Evolutionary conservation across 2,888 invertebrate genomes (phyloP).

Genomic region (Diloba caeruleocephala): DNA sequence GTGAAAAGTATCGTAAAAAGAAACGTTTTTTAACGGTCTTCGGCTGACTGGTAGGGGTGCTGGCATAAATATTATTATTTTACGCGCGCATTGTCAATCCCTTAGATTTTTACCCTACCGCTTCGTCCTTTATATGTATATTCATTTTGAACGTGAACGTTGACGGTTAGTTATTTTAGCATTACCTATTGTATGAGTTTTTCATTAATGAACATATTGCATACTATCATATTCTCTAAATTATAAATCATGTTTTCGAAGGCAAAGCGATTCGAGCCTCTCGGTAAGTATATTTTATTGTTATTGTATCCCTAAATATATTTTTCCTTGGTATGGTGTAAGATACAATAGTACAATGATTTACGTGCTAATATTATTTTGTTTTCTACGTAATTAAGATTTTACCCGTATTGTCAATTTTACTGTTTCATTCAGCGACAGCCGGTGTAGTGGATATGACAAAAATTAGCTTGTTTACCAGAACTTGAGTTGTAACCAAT

Average conservation of each 20-base stretch:
- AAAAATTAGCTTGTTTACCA: too few species aligned
- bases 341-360: too few species aligned
- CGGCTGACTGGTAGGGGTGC: constrained; percentile 18
- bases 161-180: constrained; percentile 17
- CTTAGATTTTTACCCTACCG: constrained; percentile 4
- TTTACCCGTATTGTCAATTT: not conserved
- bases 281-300: constrained; percentile 68
- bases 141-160: constrained; percentile 26
- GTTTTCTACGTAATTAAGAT: not conserved
- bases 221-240: constrained; percentile 7
- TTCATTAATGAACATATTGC: not conserved
- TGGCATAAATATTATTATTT: constrained; percentile 49
- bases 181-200: not conserved
- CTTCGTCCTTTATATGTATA: not conserved
- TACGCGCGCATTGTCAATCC: constrained; percentile 55
- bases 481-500: too few species aligned
- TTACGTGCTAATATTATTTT: not conserved
- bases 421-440: not conserved
- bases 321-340: not conserved
- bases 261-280: constrained; percentile 81
- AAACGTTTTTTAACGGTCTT: constrained; percentile 65
- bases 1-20: constrained; percentile 36
- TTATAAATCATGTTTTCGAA: constrained; percentile 79
- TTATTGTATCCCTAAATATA: not conserved
- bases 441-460: too few species aligned